Base-by-base conservation (phyloP, 30 jellyfish, hydroid and myxozoan genomes). In the Aurelia sp. region DNA sequence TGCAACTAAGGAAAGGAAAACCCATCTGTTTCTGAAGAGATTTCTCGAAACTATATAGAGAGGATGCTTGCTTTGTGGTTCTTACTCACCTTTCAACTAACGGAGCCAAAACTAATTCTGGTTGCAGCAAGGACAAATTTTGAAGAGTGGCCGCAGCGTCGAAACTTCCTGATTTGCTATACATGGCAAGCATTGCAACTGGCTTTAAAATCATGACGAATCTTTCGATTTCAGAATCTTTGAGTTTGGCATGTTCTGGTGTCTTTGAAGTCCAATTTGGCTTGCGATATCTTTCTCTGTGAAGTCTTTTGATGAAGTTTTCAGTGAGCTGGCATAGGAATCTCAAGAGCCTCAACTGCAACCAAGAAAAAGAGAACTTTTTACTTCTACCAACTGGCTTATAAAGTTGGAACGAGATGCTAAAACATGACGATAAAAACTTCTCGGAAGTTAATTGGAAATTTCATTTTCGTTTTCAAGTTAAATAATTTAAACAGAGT, bases 101-200 rank as follows among this genome's bases (percentile, higher is more conserved):
- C n/a, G 74, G 76, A 0, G 98, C 97, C 84, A 92, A 71, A 75
- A 92, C 79, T 57, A 92, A 16, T 30, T 88, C 98, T 13, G 98
- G 95, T 23, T 92, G 87, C 19, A 92, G 58, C 33, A 80, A 76
- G 5, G 97, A 88, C 16, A 92, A 72, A 69, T 92, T 92, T 70
- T 92, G 98, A 59, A 92, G 60, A 12, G 96, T 82, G 11, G 86
- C 65, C 51, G 97, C 96, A 15, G 98, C 97, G 13, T 83, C 91
- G 20, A 41, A 65, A 20, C 85, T 50, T 19, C 96, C 96, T 0
- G 92, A 27, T 41, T 80, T 92, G 82, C 98, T 86, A 96, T 64
- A 92, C 31, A 92, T 89, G 9, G 96, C 90, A 23, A 92, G 70
- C 92, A 92, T 73, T 9, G 94, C 96, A 21, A 82, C 86, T 31